Percentiles rank a stretch among this genome's conserved stretches.
Conservation (phyloP, 1,140 invertebrate genomes). For the Copidosoma floridanum region DNA sequence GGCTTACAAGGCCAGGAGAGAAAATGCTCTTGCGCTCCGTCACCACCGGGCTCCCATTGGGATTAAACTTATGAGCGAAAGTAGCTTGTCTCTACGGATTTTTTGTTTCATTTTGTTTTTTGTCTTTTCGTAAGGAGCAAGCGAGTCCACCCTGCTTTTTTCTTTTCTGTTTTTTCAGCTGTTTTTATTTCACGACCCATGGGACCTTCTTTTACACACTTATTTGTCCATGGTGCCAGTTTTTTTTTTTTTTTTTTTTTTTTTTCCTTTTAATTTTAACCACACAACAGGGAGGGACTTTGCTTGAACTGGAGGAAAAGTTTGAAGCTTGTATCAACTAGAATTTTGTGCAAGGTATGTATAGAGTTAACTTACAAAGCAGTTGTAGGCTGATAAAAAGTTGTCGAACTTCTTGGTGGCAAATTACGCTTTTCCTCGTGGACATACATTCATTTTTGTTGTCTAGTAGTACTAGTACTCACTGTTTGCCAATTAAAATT, state of each 20-base stretch:
- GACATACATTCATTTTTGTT: no score
- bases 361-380: conserved; percentile 9
- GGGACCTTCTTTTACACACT: no score
- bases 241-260: neutral
- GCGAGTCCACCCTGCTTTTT: no score
- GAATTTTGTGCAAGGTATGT: conserved; percentile 17
- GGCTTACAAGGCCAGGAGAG: no score
- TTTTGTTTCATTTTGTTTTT: neutral
- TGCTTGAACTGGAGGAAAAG: conserved; percentile 16
- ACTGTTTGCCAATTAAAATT: no score
- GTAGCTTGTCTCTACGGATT: neutral
- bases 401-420: neutral
- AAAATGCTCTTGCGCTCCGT: no score
- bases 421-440: neutral
- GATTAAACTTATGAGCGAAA: conserved; percentile 10
- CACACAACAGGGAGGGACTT: no score
- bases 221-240: no score
- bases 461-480: no score
- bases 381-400: conserved; percentile 4
- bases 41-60: no score
- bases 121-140: no score
- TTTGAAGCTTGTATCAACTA: conserved; percentile 18
- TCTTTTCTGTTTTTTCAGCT: neutral
- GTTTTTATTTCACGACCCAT: neutral
- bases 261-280: neutral